Percentiles rank a stretch among this genome's conserved stretches.
phyloP scores from a whole-genome alignment of 2,888 invertebrate species.

The Spatulosminthurus flaviceps region DNA sequence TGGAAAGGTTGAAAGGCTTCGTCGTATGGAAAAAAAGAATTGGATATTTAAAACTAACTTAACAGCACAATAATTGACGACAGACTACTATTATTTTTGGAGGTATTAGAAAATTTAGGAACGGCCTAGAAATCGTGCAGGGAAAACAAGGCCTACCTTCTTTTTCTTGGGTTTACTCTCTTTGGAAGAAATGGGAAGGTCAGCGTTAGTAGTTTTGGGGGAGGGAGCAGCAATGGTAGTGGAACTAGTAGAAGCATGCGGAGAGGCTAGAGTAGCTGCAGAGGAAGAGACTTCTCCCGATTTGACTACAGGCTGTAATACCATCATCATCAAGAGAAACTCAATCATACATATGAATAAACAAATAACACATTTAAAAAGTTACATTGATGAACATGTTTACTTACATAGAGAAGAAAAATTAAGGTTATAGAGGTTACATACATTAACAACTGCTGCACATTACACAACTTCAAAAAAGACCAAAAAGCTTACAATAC shows the following conservation, averaged over 20 bases:
- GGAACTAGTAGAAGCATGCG: conserved; percentile 44
- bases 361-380: neutral
- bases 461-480: neutral
- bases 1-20: too few relatives aligned
- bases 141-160: conserved; percentile 55
- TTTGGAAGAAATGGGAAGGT: conserved; percentile 43
- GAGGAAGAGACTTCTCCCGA: conserved; percentile 39
- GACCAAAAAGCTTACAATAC: conserved; percentile 24
- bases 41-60: too few relatives aligned
- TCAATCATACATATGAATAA: neutral
- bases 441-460: too few relatives aligned
- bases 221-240: conserved; percentile 45
- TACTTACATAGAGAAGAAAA: neutral
- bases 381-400: neutral
- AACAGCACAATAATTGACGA: neutral
- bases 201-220: conserved; percentile 37
- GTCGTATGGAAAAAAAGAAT: too few relatives aligned
- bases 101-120: conserved; percentile 40
- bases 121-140: conserved; percentile 51
- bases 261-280: conserved; percentile 45
- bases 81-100: neutral
- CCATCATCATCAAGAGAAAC: conserved; percentile 25
- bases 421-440: neutral
- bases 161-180: conserved; percentile 56
- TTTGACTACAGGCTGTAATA: conserved; percentile 45